Evolutionary conservation across 1,140 invertebrate species (phyloP), one percentile per base, ranked within the genome.

Genomic region (Plodia interpunctella): DNA sequence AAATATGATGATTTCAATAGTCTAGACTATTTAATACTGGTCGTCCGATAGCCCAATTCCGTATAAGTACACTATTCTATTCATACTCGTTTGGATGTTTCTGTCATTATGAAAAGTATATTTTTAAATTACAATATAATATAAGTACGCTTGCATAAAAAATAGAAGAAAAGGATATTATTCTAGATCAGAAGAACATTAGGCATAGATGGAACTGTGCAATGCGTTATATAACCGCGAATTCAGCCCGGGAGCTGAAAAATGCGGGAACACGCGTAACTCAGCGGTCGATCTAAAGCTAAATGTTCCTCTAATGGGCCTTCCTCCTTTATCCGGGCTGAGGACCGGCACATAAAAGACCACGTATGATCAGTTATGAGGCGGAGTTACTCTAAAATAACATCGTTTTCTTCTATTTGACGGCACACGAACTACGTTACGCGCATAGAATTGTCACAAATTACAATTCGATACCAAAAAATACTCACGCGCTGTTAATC

Each of bases 251-350:
- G 21, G 2, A 25, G n/a, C n/a, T 25, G 2, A 25, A 25, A 25
- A 25, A 25, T 25, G n/a, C n/a, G n/a, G n/a, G n/a, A n/a, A n/a
- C n/a, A 25, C 21, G 21, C 21, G 21, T 25, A 25, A 25, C 21
- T 2, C 6, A 25, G 21, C 21, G 21, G 21, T 25, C 21, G 2
- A 25, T 6, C 21, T 25, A 3, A 6, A 25, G 2, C 21, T 25
- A 25, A 61, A 28, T 52, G 18, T 61, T 61, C 35, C 53, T 25
- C 17, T 56, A 20, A 17, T 28, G 25, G 49, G 25, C 57, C 57
- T 59, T 59, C 57, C 57, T 59, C 57, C 57, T 59, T 52, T 59
- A n/a, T 15, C 57, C 57, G 57, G 57, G 57, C 57, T 59, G 52
- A 59, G 57, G 57, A 59, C 57, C 57, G 57, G 57, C 57, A 59